A percentile compares a stretch with the other conserved stretches of the same genome.
phyloP scores from a whole-genome alignment of 2,888 invertebrate genomes.

The Yponomeuta plumbellus region DNA sequence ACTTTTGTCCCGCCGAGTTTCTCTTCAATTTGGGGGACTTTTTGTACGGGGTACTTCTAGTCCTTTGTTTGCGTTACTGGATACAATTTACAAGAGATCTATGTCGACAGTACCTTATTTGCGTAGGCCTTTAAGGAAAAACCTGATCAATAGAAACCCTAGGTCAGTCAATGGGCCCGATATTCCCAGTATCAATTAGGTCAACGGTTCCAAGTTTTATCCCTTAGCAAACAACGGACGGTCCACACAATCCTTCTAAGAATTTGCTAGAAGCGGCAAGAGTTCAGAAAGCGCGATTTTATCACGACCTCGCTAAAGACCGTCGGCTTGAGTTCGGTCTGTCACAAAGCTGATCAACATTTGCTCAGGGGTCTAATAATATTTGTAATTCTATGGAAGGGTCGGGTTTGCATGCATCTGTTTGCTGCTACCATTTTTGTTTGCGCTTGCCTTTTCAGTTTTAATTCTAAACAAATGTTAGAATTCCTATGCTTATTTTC shows the following conservation, averaged over 20 bases:
- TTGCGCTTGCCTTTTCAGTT: background rate
- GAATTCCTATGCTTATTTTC: background rate
- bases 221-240: background rate
- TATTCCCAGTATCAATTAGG: background rate
- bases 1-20: too few species aligned
- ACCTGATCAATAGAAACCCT: too few species aligned
- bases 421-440: slow-evolving; percentile 36
- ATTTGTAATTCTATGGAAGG: slow-evolving; percentile 57
- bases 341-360: slow-evolving; percentile 45
- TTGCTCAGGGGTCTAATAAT: slow-evolving; percentile 49
- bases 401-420: slow-evolving; percentile 22
- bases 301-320: slow-evolving; percentile 50
- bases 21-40: too few species aligned
- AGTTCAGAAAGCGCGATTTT: slow-evolving; percentile 38
- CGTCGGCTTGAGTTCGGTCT: slow-evolving; percentile 25
- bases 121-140: too few species aligned
- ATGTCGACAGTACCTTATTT: too few species aligned
- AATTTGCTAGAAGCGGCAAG: slow-evolving; percentile 36
- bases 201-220: background rate
- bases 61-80: too few species aligned
- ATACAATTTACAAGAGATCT: too few species aligned
- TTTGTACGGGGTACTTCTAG: too few species aligned
- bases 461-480: slow-evolving; percentile 11
- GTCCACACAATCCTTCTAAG: slow-evolving; percentile 46
- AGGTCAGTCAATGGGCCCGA: too few species aligned